phyloP scores from a whole-genome alignment of 2,797 vertebrate genomes.

The Knipowitschia caucasica region DNA sequence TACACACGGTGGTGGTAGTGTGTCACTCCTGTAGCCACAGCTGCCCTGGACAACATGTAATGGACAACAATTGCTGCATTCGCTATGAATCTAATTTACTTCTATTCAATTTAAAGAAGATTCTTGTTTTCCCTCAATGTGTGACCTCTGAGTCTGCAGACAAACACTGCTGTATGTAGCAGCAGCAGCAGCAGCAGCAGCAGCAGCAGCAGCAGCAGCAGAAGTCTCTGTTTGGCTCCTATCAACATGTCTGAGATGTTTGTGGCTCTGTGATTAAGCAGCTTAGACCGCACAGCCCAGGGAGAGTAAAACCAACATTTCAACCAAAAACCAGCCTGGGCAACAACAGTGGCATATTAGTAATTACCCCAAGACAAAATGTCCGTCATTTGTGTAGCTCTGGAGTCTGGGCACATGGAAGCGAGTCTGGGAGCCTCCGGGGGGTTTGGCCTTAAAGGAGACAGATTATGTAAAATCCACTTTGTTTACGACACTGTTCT shows the following conservation, averaged over 20 bases:
- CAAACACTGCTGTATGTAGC: slow-evolving; percentile 53
- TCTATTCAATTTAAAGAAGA: background rate
- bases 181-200: slow-evolving; percentile 48
- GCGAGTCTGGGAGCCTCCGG: slow-evolving; percentile 58
- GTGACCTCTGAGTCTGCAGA: slow-evolving; percentile 70
- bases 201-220: slow-evolving; percentile 51
- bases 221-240: slow-evolving; percentile 71
- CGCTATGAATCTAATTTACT: background rate
- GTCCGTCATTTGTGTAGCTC: slow-evolving; percentile 72
- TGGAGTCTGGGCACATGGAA: slow-evolving; percentile 71
- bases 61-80: too few species aligned
- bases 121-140: slow-evolving; percentile 38
- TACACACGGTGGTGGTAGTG: too few species aligned
- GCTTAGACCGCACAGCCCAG: slow-evolving; percentile 71
- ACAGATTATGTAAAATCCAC: too few species aligned
- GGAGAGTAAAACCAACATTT: slow-evolving; percentile 73
- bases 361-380: slow-evolving; percentile 77
- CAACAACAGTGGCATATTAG: slow-evolving; percentile 78
- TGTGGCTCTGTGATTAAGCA: slow-evolving; percentile 75
- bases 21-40: too few species aligned
- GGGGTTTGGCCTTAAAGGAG: slow-evolving; percentile 45
- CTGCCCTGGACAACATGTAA: too few species aligned
- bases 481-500: too few species aligned
- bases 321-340: slow-evolving; percentile 73
- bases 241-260: slow-evolving; percentile 77